Evolutionary conservation across 2,113 vertebrate genomes (phyloP).

Genomic region (Terrapene triunguis): DNA sequence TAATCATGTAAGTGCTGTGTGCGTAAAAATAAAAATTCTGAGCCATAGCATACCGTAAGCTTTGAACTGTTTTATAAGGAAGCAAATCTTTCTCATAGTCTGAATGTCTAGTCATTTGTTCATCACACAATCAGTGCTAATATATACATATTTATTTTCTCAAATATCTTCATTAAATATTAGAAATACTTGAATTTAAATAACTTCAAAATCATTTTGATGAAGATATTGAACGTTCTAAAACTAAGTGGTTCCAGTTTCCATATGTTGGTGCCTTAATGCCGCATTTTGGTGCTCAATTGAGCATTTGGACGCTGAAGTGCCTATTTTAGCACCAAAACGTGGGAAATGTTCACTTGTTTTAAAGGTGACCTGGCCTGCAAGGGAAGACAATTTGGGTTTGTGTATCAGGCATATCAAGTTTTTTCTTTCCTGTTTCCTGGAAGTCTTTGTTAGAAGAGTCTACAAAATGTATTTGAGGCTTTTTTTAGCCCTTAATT

Average conservation of each 20-base stretch:
- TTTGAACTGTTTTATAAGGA: not conserved
- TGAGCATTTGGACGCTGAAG: not conserved
- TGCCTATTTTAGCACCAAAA: not conserved
- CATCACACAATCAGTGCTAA: not conserved
- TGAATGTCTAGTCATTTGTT: not conserved
- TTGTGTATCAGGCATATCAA: not conserved
- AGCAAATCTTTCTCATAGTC: not conserved
- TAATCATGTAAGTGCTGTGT: conserved; percentile 7
- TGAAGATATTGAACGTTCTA: not conserved
- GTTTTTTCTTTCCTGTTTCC: not conserved
- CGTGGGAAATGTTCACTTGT: not conserved
- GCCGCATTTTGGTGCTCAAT: not conserved
- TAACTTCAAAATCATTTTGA: not conserved
- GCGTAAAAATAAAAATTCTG: not conserved
- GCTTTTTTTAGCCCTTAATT: not conserved
- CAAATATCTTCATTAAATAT: not conserved
- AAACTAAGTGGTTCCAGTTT: not conserved
- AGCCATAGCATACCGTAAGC: not conserved
- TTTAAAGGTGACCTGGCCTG: not conserved
- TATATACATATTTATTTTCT: not conserved
- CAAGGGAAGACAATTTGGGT: not conserved
- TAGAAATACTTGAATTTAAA: not conserved
- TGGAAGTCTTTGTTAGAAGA: not conserved
- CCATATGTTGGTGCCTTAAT: not conserved
- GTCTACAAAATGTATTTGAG: not conserved